Evolutionary conservation across 2,113 vertebrate species (phyloP), one percentile per base, ranked within the genome.

Genomic region (Falcunculus frontatus): DNA sequence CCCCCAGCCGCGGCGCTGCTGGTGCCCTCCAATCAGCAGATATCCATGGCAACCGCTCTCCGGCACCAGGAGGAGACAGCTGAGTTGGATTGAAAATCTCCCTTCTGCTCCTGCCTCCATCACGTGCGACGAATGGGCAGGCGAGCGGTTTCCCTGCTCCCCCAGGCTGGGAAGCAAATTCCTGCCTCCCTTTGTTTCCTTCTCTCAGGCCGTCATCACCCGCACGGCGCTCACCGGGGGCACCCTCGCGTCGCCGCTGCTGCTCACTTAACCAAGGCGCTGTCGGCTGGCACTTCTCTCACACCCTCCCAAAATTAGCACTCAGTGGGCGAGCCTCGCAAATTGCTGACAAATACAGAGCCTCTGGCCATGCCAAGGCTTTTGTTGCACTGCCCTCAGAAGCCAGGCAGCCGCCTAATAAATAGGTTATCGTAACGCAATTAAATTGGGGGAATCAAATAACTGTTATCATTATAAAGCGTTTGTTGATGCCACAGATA

Each of bases 31-130:
- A 96, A 98, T 98, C 99, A 98, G 98, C 98, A 98, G 96, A 99
- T 99, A 99, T 99, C 99, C 99, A 99, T 99, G 99, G 99, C 98
- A 99, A 99, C 99, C 97, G 16, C 98, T 98, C 98, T 98, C 98
- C 98, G 98, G 98, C 98, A 98, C 98, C 96, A 93, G 99, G 98
- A 98, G 98, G 98, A 99, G 98, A 98, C 98, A 97, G 98, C 96
- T 82, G 95, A 98, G 97, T 70, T 67, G 93, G 98, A 98, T 94
- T 98, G 98, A 98, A 99, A 98, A 97, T 97, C 98, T 98, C 98
- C 98, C 97, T 99, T 98, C 98, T 99, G 98, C 98, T 98, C 98
- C 98, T 98, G 98, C 97, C 98, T 98, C 98, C 97, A 7, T 42
- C 33, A 33, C 95, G 92, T 95, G 95, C 96, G 90, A 89, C 85